Evolutionary conservation across 2,888 invertebrate species (phyloP).

Genomic region (Ichneumon xanthorius): DNA sequence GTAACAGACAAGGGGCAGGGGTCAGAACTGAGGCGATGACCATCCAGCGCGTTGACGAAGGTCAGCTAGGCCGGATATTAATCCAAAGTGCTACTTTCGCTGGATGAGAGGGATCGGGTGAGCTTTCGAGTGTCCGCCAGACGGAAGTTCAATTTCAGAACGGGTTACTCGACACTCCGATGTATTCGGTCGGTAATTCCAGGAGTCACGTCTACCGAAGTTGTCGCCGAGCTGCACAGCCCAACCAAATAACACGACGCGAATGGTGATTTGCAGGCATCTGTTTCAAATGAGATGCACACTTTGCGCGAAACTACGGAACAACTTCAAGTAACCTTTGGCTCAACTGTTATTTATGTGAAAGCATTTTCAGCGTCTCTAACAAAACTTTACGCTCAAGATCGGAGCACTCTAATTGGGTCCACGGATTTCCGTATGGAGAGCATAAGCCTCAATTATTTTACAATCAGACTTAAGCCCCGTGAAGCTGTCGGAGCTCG

Average conservation of each 20-base stretch:
- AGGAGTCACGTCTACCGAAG: neutral
- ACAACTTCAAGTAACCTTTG: too few species aligned
- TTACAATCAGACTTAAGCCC: too few species aligned
- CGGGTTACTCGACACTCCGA: neutral
- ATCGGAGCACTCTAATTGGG: too few species aligned
- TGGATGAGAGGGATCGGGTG: neutral
- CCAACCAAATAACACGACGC: neutral
- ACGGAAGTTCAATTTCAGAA: constrained; percentile 60
- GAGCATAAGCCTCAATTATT: too few species aligned
- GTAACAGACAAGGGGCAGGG: neutral
- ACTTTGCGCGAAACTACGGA: too few species aligned
- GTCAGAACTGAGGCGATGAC: neutral
- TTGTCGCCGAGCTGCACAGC: too few species aligned
- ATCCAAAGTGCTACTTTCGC: constrained; percentile 59
- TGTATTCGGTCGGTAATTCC: neutral
- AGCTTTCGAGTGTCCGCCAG: constrained; percentile 37
- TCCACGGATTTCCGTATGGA: too few species aligned
- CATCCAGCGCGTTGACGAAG: constrained; percentile 27
- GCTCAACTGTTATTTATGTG: too few species aligned
- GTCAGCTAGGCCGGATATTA: constrained; percentile 64
- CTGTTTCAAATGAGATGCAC: too few species aligned
- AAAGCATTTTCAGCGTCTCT: too few species aligned
- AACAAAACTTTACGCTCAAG: too few species aligned
- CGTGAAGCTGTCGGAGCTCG: neutral
- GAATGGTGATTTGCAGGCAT: too few species aligned